Evolutionary conservation across 2,797 vertebrate species (phyloP).

Genomic region (Huso huso): DNA sequence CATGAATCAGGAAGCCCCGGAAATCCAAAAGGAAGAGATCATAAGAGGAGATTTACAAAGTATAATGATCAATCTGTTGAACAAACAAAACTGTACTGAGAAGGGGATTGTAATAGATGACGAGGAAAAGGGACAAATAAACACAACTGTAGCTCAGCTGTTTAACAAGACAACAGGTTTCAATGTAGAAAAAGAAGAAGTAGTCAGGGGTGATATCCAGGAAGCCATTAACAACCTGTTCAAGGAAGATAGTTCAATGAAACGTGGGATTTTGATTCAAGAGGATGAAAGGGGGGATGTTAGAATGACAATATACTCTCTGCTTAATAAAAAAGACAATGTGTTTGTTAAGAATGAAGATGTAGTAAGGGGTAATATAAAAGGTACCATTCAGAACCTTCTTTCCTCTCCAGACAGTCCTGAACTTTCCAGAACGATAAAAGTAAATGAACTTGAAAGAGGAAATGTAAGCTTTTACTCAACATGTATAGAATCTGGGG

Average conservation of each 20-base stretch:
- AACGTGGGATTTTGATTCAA: conserved; percentile 83
- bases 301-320: conserved; percentile 84
- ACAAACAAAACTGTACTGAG: conserved; percentile 54
- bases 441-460: conserved; percentile 72
- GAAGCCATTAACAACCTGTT: conserved; percentile 77
- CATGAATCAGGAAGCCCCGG: conserved; percentile 75
- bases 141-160: conserved; percentile 70
- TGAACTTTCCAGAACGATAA: conserved; percentile 54
- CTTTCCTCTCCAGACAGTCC: conserved; percentile 53
- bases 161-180: conserved; percentile 61
- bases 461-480: conserved; percentile 88
- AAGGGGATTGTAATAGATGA: conserved; percentile 66
- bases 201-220: conserved; percentile 74
- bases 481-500: conserved; percentile 85
- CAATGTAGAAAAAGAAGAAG: conserved; percentile 68
- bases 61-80: conserved; percentile 81
- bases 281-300: conserved; percentile 85
- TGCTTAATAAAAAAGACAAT: conserved; percentile 69
- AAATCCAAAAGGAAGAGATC: conserved; percentile 82
- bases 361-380: conserved; percentile 71
- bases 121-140: conserved; percentile 80
- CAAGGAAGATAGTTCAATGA: conserved; percentile 46
- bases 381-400: conserved; percentile 66
- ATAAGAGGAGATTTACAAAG: conserved; percentile 74
- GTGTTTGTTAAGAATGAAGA: conserved; percentile 57